Conservation (phyloP, 2,797 vertebrate genomes). For the Dipus sagitta region DNA sequence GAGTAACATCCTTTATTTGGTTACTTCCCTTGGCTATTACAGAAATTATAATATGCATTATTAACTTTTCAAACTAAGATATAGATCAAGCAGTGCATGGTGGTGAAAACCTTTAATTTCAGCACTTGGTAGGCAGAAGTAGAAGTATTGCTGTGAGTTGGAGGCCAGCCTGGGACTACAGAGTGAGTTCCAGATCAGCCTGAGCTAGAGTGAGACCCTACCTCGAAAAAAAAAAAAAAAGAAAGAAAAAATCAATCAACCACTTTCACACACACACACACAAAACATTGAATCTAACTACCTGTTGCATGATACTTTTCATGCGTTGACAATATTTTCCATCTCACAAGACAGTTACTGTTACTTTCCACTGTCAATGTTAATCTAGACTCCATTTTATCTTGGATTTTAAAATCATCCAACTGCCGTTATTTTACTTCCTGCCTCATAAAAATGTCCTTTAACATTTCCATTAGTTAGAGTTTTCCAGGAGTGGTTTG, state of each 20-base stretch:
- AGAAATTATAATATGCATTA: not conserved
- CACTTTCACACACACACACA: no score
- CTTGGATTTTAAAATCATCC: not conserved
- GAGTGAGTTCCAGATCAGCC: no score
- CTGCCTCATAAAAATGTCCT: not conserved
- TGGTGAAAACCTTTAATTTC: no score
- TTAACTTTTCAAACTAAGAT: not conserved
- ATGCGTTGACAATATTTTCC: not conserved
- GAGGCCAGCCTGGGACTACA: no score
- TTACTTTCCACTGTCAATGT: no score
- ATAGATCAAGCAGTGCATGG: accelerated
- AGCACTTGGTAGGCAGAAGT: no score
- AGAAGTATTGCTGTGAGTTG: no score
- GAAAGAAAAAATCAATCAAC: accelerated
- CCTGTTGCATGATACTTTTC: not conserved
- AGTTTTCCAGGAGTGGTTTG: not conserved
- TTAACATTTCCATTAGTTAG: not conserved
- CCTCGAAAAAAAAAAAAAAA: no score
- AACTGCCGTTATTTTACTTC: not conserved
- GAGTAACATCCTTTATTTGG: not conserved
- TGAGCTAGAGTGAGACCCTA: no score
- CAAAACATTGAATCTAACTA: not conserved
- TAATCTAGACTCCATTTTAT: not conserved
- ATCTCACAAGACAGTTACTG: no score
- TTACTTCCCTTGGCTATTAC: not conserved